A percentile compares a stretch with the other conserved stretches of the same genome.
Conservation (phyloP, 1,140 invertebrate species). For the Ceratosolen solmsi region DNA sequence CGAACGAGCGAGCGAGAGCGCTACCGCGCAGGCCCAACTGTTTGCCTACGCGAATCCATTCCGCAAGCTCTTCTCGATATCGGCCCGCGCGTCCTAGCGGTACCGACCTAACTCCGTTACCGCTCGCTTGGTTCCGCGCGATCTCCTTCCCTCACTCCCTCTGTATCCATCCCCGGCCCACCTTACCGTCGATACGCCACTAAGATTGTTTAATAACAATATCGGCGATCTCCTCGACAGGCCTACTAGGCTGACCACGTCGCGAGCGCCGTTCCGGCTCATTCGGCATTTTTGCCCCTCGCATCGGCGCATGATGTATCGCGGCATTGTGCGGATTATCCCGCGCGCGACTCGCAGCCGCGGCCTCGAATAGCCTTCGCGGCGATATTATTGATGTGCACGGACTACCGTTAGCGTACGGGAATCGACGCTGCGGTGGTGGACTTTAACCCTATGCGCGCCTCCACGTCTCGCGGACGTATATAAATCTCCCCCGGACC, state of each 20-base stretch:
- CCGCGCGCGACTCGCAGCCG: not conserved
- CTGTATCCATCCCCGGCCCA: not conserved
- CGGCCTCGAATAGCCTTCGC: not conserved
- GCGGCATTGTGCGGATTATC: constrained; percentile 26
- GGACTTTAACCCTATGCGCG: constrained; percentile 29
- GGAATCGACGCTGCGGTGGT: constrained; percentile 2
- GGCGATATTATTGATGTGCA: constrained; percentile 32
- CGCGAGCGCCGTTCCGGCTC: no score
- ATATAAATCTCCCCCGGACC: constrained; percentile 18
- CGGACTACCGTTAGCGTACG: constrained; percentile 43
- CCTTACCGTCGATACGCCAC: no score
- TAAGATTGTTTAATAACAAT: no score
- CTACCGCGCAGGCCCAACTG: not conserved
- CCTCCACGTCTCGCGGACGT: not conserved
- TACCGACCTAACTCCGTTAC: constrained; percentile 61
- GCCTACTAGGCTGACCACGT: no score
- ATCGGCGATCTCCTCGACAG: no score
- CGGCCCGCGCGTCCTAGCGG: constrained; percentile 55
- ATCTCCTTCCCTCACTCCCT: no score
- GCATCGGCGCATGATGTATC: constrained; percentile 14
- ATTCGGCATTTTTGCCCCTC: no score
- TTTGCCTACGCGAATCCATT: not conserved
- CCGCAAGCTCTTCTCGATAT: constrained; percentile 38
- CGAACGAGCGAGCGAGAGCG: no score
- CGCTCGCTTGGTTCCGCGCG: not conserved